A percentile compares a stretch with the other conserved stretches of the same genome.
These are phyloP conservation scores for Ciconia maguari DNA, from an alignment of 2,113 vertebrate species.

Conservation along the genomic window DNA sequence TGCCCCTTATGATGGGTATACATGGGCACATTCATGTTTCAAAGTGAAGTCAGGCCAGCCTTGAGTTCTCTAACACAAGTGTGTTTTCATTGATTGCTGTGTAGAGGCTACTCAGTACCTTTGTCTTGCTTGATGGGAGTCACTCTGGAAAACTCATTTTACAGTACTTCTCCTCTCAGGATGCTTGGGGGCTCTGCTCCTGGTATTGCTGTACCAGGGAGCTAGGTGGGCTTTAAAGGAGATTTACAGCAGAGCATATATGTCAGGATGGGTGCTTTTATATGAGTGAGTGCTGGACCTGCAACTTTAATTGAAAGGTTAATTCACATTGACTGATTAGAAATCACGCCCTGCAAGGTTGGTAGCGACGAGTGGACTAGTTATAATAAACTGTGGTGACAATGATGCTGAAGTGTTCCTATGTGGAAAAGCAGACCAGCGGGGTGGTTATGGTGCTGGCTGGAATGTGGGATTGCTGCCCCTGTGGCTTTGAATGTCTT, in stretches of 20 bases:
- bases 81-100: not conserved
- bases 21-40: rapidly evolving
- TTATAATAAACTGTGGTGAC: not conserved
- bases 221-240: not conserved
- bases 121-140: not conserved
- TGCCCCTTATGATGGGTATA: not conserved
- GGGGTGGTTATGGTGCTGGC: rapidly evolving
- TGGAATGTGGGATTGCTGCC: not conserved
- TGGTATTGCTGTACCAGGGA: not conserved
- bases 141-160: not conserved
- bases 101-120: not conserved
- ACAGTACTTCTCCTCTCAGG: not conserved
- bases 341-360: not conserved
- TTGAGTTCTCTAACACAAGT: not conserved
- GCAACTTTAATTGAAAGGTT: not conserved
- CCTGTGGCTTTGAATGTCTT: not conserved
- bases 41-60: not conserved
- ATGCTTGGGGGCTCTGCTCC: not conserved
- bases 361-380: not conserved
- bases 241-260: not conserved
- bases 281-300: not conserved
- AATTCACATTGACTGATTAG: not conserved
- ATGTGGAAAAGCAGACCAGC: not conserved
- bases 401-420: not conserved
- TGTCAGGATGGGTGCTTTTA: not conserved